Evolutionary conservation across 2,113 vertebrate genomes (phyloP), one percentile per base, ranked within the genome.

Genomic region (Reinhardtius hippoglossoides): DNA sequence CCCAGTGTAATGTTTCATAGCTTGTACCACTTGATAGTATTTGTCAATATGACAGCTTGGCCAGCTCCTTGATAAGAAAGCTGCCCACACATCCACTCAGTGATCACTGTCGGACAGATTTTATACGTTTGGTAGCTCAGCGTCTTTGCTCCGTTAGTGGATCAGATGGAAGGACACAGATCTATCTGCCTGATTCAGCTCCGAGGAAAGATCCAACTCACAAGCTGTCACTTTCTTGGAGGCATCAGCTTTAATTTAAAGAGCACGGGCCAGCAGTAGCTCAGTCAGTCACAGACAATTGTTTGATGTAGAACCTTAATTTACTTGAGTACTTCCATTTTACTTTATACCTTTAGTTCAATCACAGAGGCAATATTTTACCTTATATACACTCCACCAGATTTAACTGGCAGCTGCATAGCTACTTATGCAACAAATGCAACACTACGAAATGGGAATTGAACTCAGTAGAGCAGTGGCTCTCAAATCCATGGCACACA

Each of bases 161-260:
- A 78, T 86, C 76, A 62, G 55, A 73, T 56, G 37, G 37, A 68
- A 31, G n/a, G 37, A 74, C 76, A 66, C 44, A 74, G 60, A 65
- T 69, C 68, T 44, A 46, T 61, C 24, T 57, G 71, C 73, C 58
- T 42, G 67, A 83, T 79, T 79, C 61, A 71, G 54, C 71, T 59
- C 61, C 21, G 67, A 81, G 67, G 59, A 69, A 78, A 78, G 67
- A 74, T 69, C 79, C 69, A 74, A 57, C 64, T 58, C 44, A 79
- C 62, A 80, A 70, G 70, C 81, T 61, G 70, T 20, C 81, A 75
- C 62, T 67, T 62, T 12, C 81, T 16, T 54, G 50, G 46, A 78
- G 31, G 58, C 78, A 42, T 37, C 20, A 69, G 54, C 62, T 61
- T 55, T 26, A 62, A 72, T 27, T 18, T 2, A 18, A 7, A 10